These are phyloP conservation scores for Podarcis lilfordi DNA, from an alignment of 2,797 vertebrate genomes.

Conservation along the genomic window DNA sequence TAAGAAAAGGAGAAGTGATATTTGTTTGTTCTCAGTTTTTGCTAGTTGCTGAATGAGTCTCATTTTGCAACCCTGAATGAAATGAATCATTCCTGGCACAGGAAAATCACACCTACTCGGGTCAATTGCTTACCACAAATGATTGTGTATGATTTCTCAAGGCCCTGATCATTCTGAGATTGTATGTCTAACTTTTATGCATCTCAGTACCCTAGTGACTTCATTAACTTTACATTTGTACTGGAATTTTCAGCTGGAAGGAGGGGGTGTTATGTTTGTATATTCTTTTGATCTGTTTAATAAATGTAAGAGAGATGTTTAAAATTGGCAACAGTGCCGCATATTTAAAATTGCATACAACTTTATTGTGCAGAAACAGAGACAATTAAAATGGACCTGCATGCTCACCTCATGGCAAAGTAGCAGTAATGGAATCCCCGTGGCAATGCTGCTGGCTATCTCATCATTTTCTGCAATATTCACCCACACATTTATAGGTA, in stretches of 20 bases:
- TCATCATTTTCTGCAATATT: not conserved
- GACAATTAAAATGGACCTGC: not conserved
- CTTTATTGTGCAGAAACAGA: not conserved
- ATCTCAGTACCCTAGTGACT: conserved; percentile 20
- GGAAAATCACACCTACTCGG: not conserved
- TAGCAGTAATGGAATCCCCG: not conserved
- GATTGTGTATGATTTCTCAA: not conserved
- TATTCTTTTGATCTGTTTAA: conserved; percentile 23
- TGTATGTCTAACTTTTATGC: accelerated
- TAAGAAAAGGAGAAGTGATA: not conserved
- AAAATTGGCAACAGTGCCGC: not conserved
- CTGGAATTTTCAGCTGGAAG: not conserved
- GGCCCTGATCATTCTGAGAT: not conserved
- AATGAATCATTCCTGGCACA: not conserved
- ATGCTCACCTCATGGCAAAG: not conserved
- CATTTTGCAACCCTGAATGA: accelerated
- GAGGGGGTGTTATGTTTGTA: not conserved
- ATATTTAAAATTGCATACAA: not conserved
- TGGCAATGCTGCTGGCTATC: not conserved
- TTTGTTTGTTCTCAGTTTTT: not conserved
- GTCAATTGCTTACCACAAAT: not conserved
- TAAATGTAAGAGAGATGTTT: conserved; percentile 11
- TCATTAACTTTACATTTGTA: not conserved
- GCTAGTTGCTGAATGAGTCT: not conserved
- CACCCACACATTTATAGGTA: not conserved